Conservation (phyloP, 2,113 vertebrate genomes). For the Genyomyrus donnyi region DNA sequence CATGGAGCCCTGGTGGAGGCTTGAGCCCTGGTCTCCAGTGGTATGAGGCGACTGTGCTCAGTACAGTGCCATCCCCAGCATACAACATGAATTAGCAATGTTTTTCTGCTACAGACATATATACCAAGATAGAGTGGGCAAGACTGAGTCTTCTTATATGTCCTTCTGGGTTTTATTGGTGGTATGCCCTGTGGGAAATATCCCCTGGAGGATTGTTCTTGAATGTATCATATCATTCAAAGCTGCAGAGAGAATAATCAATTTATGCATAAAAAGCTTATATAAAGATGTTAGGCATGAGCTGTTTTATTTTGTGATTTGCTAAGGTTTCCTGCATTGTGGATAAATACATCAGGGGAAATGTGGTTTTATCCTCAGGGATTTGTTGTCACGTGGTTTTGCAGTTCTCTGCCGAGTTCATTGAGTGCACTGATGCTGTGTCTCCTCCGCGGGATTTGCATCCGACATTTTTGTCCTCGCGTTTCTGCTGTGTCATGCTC, state of each 20-base stretch:
- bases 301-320: neutral
- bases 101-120: neutral
- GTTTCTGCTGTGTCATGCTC: slow-evolving; percentile 12
- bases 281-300: neutral
- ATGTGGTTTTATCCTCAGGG: neutral
- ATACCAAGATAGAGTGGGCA: neutral
- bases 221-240: neutral
- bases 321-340: neutral
- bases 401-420: neutral
- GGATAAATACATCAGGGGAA: neutral
- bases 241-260: neutral
- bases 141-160: neutral
- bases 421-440: neutral
- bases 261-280: neutral
- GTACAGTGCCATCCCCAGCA: neutral
- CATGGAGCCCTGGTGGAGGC: neutral
- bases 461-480: neutral
- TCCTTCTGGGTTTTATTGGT: neutral
- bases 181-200: neutral
- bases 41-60: neutral
- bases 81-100: neutral
- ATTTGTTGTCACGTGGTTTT: neutral
- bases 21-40: neutral
- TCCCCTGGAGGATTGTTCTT: neutral
- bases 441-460: neutral